These are phyloP conservation scores for Fukomys damarensis DNA, from an alignment of 2,113 vertebrate genomes.

Conservation along the genomic window DNA sequence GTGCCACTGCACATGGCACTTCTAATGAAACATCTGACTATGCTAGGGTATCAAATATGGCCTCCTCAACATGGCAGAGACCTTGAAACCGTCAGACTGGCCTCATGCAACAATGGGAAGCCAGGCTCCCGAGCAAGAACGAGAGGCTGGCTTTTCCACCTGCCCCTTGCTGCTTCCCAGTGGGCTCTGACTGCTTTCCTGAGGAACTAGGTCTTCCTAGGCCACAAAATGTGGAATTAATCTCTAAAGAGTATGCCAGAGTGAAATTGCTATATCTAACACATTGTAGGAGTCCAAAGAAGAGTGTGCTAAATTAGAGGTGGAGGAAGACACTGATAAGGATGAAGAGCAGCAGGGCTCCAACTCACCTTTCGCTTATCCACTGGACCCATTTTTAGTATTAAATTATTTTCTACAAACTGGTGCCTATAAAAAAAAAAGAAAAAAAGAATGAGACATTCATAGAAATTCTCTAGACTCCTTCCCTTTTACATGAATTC, in stretches of 20 bases:
- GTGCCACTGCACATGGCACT: neutral
- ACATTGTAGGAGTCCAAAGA: too few species aligned
- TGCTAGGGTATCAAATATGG: neutral
- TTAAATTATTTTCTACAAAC: slow-evolving; percentile 99
- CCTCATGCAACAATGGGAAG: neutral
- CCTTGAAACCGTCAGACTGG: neutral
- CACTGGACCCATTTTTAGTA: slow-evolving; percentile 99
- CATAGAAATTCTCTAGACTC: neutral
- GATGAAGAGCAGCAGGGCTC: neutral
- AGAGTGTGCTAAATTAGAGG: neutral
- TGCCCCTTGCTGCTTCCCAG: neutral
- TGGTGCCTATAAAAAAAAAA: slow-evolving; percentile 92
- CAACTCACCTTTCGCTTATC: slow-evolving; percentile 97
- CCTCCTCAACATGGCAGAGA: neutral
- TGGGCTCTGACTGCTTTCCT: neutral
- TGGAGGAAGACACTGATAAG: neutral
- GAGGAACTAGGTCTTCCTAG: neutral
- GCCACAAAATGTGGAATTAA: neutral
- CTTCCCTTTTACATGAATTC: neutral
- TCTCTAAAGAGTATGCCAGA: neutral
- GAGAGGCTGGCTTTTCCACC: neutral
- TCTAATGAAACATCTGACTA: neutral
- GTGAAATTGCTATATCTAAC: neutral
- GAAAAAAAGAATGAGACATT: slow-evolving; percentile 27
- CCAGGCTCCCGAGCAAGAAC: neutral